Evolutionary conservation across 1,140 invertebrate genomes (phyloP).

Genomic region (Maconellicoccus hirsutus): DNA sequence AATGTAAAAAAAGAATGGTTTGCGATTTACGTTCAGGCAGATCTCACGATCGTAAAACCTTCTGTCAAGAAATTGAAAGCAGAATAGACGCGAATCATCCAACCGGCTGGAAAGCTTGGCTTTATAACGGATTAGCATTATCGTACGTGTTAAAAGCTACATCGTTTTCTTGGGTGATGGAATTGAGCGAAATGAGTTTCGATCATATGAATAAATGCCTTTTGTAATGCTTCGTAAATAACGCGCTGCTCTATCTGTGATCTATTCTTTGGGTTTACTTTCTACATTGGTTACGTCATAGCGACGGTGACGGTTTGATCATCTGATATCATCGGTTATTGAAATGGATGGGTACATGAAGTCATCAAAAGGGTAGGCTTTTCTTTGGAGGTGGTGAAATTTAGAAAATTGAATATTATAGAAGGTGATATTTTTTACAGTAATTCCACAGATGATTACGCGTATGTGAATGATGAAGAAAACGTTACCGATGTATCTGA

Average conservation of each 20-base stretch:
- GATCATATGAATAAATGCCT: constrained; percentile 13
- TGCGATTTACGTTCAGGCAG: constrained; percentile 74
- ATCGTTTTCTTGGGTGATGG: constrained; percentile 11
- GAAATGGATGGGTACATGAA: too few relatives aligned
- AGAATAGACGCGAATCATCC: constrained; percentile 59
- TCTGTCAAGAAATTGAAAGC: constrained; percentile 68
- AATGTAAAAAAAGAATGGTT: constrained; percentile 69
- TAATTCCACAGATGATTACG: not conserved
- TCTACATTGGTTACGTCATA: too few relatives aligned
- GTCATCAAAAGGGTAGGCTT: not conserved
- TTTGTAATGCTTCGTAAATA: not conserved
- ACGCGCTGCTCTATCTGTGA: not conserved
- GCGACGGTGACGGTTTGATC: too few relatives aligned
- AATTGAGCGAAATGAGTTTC: not conserved
- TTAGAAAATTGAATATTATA: not conserved
- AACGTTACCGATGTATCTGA: not conserved
- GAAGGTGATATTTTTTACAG: not conserved
- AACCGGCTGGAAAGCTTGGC: constrained; percentile 67
- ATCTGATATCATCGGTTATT: too few relatives aligned
- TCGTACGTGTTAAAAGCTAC: constrained; percentile 53
- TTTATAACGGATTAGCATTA: constrained; percentile 69
- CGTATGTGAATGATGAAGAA: not conserved
- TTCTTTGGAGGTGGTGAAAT: not conserved
- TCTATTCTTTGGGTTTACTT: too few relatives aligned
- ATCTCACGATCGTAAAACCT: constrained; percentile 68